Evolutionary conservation across 2,888 invertebrate genomes (phyloP).

Genomic region (Parnassius mnemosyne): DNA sequence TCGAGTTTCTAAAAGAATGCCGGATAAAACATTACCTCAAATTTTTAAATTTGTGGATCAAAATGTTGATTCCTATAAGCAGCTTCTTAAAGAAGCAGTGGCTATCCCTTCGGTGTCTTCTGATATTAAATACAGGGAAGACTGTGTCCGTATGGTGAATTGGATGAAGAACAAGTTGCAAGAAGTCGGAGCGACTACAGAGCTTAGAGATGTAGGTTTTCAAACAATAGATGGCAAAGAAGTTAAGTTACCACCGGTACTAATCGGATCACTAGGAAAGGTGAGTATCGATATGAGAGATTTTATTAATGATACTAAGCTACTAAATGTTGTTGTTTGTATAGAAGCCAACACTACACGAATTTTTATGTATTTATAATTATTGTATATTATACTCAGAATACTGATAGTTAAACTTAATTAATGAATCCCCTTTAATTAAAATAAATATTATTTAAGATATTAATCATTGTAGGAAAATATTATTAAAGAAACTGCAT

Average conservation of each 20-base stretch:
- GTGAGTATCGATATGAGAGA: constrained; percentile 50
- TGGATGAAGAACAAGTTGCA: constrained; percentile 88
- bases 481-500: too few species aligned
- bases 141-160: constrained; percentile 91
- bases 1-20: constrained; percentile 55
- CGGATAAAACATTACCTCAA: constrained; percentile 60
- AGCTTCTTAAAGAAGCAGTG: constrained; percentile 90
- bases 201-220: constrained; percentile 88
- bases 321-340: too few species aligned
- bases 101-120: constrained; percentile 97
- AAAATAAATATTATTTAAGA: too few species aligned
- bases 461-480: too few species aligned
- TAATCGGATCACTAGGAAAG: constrained; percentile 89
- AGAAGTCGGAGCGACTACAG: constrained; percentile 85
- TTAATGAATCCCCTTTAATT: too few species aligned
- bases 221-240: constrained; percentile 86
- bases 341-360: too few species aligned
- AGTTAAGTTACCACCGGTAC: constrained; percentile 91
- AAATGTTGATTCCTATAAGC: constrained; percentile 87
- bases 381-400: too few species aligned
- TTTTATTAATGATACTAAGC: too few species aligned
- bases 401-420: too few species aligned
- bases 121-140: constrained; percentile 89
- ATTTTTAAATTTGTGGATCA: constrained; percentile 88
- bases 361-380: too few species aligned